Percentiles rank a stretch among this genome's conserved stretches.
Conservation (phyloP, 2,797 vertebrate species). For the Poeciliopsis infans region DNA sequence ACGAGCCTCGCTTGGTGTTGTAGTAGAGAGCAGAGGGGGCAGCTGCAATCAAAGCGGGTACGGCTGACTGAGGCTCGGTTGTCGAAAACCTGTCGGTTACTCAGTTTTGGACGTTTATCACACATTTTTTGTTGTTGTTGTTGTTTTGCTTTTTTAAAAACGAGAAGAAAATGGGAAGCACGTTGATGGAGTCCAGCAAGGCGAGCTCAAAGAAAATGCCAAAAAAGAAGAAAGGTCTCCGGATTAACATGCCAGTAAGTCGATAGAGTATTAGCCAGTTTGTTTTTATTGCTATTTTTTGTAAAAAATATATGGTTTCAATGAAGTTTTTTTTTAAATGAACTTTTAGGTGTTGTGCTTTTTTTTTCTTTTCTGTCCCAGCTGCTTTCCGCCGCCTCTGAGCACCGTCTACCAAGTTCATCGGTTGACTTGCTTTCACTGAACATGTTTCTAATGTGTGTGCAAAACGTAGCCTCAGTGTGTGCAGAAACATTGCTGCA, state of each 20-base stretch:
- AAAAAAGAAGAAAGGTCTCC: conserved; percentile 78
- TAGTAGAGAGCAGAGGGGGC: conserved; percentile 28
- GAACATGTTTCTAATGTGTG: not conserved
- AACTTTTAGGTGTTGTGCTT: conserved; percentile 10
- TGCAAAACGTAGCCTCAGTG: not conserved
- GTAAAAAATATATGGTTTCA: not conserved
- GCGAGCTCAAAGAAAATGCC: conserved; percentile 76
- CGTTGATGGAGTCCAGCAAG: conserved; percentile 79
- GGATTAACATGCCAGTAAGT: conserved; percentile 84
- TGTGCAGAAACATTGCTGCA: not conserved
- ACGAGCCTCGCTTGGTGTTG: conserved; percentile 34
- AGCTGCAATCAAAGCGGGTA: conserved; percentile 28
- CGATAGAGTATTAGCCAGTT: conserved; percentile 54
- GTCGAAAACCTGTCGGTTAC: conserved; percentile 3
- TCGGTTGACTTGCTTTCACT: not conserved
- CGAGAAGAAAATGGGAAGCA: conserved; percentile 78
- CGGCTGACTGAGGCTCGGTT: conserved; percentile 21
- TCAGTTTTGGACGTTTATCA: not conserved
- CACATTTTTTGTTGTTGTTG: not conserved
- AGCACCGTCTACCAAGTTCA: not conserved
- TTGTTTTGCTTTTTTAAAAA: not conserved
- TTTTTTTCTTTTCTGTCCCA: not conserved
- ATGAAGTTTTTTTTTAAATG: not conserved
- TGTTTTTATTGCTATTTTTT: conserved; percentile 18
- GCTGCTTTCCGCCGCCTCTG: not conserved